These are phyloP conservation scores for Danio rerio DNA, from an alignment of 2,113 vertebrate species.

Conservation along the genomic window GRCz12tu NC_133182.1:73675001-73675500, in stretches of 20 bases:
- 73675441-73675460: not conserved
- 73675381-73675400: not conserved
- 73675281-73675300: slow-evolving; percentile 42
- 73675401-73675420: not conserved
- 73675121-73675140: slow-evolving; percentile 63
- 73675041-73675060: slow-evolving; percentile 66
- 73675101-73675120: slow-evolving; percentile 57
- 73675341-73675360: not conserved
- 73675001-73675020: slow-evolving; percentile 62
- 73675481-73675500: too few species aligned
- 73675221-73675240: slow-evolving; percentile 45
- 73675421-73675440: not conserved
- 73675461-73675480: too few species aligned
- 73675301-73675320: not conserved
- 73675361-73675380: slow-evolving; percentile 4
- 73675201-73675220: slow-evolving; percentile 35
- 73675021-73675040: slow-evolving; percentile 65
- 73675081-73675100: slow-evolving; percentile 70
- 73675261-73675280: slow-evolving; percentile 50
- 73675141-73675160: slow-evolving; percentile 37
- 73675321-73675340: slow-evolving; percentile 14
- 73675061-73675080: slow-evolving; percentile 64
- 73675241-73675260: slow-evolving; percentile 57
- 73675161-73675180: slow-evolving; percentile 55
- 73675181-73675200: slow-evolving; percentile 33